Conservation (phyloP, 2,113 vertebrate genomes). For the Gavialis gangeticus region DNA sequence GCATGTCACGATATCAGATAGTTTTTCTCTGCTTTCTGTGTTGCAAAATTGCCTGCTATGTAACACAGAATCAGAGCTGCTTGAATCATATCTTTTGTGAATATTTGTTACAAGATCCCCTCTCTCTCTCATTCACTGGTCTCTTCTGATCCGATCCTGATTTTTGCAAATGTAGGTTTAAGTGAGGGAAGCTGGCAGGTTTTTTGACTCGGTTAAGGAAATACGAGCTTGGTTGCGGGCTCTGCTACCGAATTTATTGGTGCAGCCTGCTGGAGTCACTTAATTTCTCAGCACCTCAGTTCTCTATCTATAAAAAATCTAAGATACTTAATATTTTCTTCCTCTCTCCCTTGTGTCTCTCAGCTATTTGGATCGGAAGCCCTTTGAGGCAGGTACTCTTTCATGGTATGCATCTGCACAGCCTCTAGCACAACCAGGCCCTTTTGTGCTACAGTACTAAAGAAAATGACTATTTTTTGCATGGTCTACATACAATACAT, state of each 20-base stretch:
- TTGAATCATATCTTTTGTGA: constrained; percentile 68
- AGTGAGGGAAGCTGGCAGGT: not conserved
- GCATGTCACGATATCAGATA: constrained; percentile 67
- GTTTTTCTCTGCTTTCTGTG: constrained; percentile 50
- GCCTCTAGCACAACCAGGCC: no score
- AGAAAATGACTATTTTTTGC: not conserved
- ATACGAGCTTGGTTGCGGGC: not conserved
- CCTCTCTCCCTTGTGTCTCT: not conserved
- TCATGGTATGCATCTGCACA: not conserved
- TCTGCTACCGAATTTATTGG: accelerated
- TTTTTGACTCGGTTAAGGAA: not conserved
- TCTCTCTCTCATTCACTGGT: constrained; percentile 23
- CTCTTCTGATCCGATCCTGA: constrained; percentile 1
- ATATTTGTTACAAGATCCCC: constrained; percentile 63
- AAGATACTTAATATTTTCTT: not conserved
- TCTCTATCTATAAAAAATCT: not conserved
- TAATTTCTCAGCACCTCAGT: not conserved
- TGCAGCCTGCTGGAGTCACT: accelerated
- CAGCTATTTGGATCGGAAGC: not conserved
- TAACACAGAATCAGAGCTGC: constrained; percentile 61
- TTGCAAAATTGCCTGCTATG: constrained; percentile 68
- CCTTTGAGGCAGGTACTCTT: not conserved
- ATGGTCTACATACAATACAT: not conserved
- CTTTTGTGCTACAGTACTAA: not conserved
- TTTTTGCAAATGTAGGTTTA: not conserved